Evolutionary conservation across 1,140 invertebrate species (phyloP).

Genomic region (Holotrichia oblita): DNA sequence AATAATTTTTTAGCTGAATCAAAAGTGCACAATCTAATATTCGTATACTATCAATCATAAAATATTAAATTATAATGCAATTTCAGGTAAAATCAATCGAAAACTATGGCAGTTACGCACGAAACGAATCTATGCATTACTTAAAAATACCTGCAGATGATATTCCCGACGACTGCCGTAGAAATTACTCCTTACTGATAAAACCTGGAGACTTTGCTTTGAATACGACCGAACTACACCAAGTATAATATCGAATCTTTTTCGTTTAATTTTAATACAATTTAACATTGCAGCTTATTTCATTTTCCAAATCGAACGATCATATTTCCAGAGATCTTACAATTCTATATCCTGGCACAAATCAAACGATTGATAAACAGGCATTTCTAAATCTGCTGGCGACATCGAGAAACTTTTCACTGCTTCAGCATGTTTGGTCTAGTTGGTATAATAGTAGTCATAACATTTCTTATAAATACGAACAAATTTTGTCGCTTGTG

Average conservation of each 20-base stretch:
- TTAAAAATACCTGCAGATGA: constrained; percentile 38
- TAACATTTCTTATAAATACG: constrained; percentile 57
- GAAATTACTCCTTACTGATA: constrained; percentile 63
- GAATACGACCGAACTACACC: constrained; percentile 41
- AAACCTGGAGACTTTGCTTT: constrained; percentile 64
- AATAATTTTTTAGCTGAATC: too few species aligned
- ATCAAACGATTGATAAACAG: constrained; percentile 38
- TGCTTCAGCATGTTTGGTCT: constrained; percentile 59
- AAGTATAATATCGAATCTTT: constrained; percentile 34
- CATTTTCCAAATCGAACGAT: constrained; percentile 61
- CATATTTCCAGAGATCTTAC: constrained; percentile 59
- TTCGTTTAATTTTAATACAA: neutral
- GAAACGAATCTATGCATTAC: neutral
- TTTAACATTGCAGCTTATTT: constrained; percentile 62
- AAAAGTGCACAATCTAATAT: too few species aligned
- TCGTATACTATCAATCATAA: too few species aligned
- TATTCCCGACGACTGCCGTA: constrained; percentile 57
- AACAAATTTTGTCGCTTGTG: constrained; percentile 64
- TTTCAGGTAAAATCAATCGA: neutral
- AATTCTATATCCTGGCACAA: constrained; percentile 50
- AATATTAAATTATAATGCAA: neutral
- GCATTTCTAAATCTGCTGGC: constrained; percentile 45
- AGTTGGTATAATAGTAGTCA: constrained; percentile 54
- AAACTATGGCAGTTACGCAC: neutral
- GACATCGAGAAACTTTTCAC: constrained; percentile 46